These are phyloP conservation scores for Drosophila arizonae DNA, from an alignment of 1,140 invertebrate species.

Conservation along the genomic window DNA sequence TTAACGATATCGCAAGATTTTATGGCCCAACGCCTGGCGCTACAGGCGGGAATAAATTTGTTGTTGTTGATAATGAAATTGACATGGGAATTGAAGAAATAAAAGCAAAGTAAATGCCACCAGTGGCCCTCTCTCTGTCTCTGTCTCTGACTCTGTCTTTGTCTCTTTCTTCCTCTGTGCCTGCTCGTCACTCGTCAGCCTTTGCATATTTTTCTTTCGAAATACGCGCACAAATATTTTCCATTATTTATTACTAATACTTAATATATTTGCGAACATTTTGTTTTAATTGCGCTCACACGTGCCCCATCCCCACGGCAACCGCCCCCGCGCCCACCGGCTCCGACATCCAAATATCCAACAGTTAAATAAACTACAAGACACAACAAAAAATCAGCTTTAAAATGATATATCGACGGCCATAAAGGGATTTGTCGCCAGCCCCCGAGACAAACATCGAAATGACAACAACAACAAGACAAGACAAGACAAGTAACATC, in stretches of 20 bases:
- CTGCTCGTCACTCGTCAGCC: conserved; percentile 14
- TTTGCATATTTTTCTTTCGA: neutral
- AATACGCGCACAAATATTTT: conserved; percentile 32
- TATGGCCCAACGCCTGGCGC: conserved; percentile 51
- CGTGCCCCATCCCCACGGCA: conserved; percentile 49
- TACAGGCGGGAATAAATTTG: conserved; percentile 16
- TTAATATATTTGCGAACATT: conserved; percentile 65
- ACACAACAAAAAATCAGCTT: conserved; percentile 15
- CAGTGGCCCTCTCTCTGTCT: neutral
- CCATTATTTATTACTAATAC: conserved; percentile 78
- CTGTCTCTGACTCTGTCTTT: neutral
- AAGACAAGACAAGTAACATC: conserved; percentile 3
- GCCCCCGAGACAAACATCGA: conserved; percentile 21
- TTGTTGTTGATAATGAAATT: conserved; percentile 43
- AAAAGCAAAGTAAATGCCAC: conserved; percentile 30
- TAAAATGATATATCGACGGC: conserved; percentile 67
- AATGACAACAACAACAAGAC: neutral
- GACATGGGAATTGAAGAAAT: conserved; percentile 11
- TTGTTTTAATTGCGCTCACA: conserved; percentile 74
- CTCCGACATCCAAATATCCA: neutral
- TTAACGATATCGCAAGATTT: conserved; percentile 71
- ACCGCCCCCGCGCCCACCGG: no score
- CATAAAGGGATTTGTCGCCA: conserved; percentile 71
- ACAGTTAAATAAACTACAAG: conserved; percentile 5
- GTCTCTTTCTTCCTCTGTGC: neutral